These are phyloP conservation scores for Pao palembangensis DNA, from an alignment of 2,113 vertebrate species.

Conservation along the genomic window DNA sequence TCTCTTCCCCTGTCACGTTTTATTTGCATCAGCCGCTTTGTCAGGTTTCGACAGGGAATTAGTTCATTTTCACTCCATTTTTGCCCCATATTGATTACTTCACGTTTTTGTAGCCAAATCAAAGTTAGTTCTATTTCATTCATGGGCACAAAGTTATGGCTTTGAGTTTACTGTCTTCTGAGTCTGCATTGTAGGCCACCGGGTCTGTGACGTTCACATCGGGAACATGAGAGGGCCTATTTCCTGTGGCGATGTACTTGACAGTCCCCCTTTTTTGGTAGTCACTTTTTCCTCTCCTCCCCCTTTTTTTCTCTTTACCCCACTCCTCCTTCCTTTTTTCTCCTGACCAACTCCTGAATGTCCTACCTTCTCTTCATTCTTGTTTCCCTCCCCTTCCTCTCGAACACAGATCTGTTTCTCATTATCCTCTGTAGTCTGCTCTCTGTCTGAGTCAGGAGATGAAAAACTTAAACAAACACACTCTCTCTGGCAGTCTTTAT, in stretches of 20 bases:
- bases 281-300: conserved; percentile 52
- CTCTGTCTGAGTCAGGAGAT: conserved; percentile 78
- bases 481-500: conserved; percentile 36
- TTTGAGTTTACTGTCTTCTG: conserved; percentile 2
- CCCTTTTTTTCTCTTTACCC: background rate
- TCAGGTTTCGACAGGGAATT: background rate
- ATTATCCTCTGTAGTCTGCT: conserved; percentile 78
- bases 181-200: conserved; percentile 38
- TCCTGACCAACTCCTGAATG: conserved; percentile 24
- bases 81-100: background rate
- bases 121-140: conserved; percentile 33
- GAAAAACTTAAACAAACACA: conserved; percentile 77
- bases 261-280: conserved; percentile 43
- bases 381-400: conserved; percentile 35
- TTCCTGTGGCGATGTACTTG: conserved; percentile 62
- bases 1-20: background rate
- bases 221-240: conserved; percentile 47
- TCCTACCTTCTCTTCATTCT: conserved; percentile 34
- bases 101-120: background rate
- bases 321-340: background rate
- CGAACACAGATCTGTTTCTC: conserved; percentile 75
- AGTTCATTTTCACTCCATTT: background rate
- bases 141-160: conserved; percentile 32
- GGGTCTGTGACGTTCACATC: conserved; percentile 44
- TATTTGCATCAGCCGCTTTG: background rate